phyloP scores from a whole-genome alignment of 2,797 vertebrate genomes.

The Sebastes hubbsi region DNA sequence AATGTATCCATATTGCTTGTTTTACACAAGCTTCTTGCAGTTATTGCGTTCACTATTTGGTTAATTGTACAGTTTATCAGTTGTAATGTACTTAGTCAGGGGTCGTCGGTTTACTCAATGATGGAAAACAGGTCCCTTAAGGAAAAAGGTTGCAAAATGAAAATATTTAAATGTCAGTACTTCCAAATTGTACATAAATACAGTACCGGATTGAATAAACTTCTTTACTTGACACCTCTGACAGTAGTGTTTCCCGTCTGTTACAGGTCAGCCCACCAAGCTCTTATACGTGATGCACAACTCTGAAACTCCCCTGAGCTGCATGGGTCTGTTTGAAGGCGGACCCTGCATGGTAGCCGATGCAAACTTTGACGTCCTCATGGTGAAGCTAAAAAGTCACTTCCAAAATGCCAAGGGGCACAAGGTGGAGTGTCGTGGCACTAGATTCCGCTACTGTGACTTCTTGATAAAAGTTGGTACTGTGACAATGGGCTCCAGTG shows the following conservation, averaged over 20 bases:
- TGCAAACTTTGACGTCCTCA: constrained; percentile 94
- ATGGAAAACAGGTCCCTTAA: too few species aligned
- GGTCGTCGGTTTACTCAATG: too few species aligned
- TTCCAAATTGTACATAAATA: background rate
- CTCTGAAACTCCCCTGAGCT: constrained; percentile 94
- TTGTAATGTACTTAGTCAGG: too few species aligned
- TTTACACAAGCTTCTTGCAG: too few species aligned
- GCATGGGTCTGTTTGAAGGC: constrained; percentile 92
- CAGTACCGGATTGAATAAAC: background rate
- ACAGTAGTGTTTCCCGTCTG: background rate
- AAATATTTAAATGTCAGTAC: background rate
- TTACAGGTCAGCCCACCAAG: constrained; percentile 92
- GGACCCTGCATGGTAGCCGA: constrained; percentile 93
- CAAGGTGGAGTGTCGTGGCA: constrained; percentile 96
- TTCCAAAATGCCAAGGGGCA: constrained; percentile 98
- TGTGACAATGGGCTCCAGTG: constrained; percentile 94
- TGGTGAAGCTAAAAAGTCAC: constrained; percentile 97
- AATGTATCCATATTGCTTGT: too few species aligned
- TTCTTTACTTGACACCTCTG: background rate
- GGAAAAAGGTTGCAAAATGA: too few species aligned
- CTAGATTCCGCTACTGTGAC: constrained; percentile 95
- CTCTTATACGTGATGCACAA: constrained; percentile 98
- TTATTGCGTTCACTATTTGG: too few species aligned
- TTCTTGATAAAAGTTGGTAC: constrained; percentile 96
- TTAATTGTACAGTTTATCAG: too few species aligned